A percentile compares a stretch with the other conserved stretches of the same genome.
Conservation (phyloP, 2,797 vertebrate species). For the Gymnodraco acuticeps region DNA sequence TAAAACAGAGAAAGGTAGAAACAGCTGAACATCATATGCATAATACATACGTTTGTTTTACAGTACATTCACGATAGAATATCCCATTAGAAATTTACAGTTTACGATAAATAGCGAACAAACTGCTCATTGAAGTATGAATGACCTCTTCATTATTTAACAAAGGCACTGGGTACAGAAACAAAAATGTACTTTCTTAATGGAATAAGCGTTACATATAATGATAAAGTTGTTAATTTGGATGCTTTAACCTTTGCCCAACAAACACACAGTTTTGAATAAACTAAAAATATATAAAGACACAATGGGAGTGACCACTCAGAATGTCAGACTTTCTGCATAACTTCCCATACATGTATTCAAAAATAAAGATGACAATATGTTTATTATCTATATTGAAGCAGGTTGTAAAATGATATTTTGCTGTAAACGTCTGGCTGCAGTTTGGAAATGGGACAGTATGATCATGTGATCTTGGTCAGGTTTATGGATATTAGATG, state of each 20-base stretch:
- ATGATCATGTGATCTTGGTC: neutral
- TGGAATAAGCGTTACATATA: constrained; percentile 11
- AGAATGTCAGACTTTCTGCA: neutral
- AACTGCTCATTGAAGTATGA: constrained; percentile 19
- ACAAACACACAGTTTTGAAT: neutral
- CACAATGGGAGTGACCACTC: neutral
- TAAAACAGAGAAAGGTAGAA: constrained; percentile 20
- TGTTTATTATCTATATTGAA: constrained; percentile 10
- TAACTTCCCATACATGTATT: neutral
- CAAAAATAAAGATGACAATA: neutral
- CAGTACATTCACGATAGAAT: constrained; percentile 13
- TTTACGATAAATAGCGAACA: constrained; percentile 16
- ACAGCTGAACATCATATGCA: constrained; percentile 20
- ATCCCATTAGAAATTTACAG: neutral
- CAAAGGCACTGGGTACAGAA: constrained; percentile 65
- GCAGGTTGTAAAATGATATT: neutral
- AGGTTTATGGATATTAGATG: neutral
- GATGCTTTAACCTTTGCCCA: neutral
- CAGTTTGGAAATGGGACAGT: neutral
- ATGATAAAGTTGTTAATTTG: neutral
- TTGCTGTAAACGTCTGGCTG: constrained; percentile 4
- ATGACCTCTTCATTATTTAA: constrained; percentile 28
- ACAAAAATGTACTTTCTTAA: constrained; percentile 11
- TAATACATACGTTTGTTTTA: constrained; percentile 28
- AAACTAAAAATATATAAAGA: neutral